phyloP scores from a whole-genome alignment of 2,797 vertebrate genomes.

The Tenualosa thibaudeaui region DNA sequence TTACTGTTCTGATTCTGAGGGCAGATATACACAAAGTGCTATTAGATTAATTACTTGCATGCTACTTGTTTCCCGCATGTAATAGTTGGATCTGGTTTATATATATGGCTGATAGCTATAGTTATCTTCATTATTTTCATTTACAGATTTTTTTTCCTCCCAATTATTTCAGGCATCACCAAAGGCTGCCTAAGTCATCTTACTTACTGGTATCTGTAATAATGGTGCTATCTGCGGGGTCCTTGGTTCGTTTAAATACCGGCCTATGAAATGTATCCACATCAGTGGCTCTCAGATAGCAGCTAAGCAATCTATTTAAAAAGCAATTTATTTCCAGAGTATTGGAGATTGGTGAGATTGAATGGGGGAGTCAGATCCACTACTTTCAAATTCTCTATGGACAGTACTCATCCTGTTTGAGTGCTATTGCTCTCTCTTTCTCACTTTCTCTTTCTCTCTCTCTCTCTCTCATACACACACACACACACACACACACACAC shows the following conservation, averaged over 20 bases:
- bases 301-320: conserved; percentile 78
- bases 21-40: conserved; percentile 53
- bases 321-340: conserved; percentile 74
- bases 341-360: conserved; percentile 72
- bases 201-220: conserved; percentile 61
- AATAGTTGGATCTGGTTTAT: neutral
- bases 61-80: conserved; percentile 37
- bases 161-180: conserved; percentile 58
- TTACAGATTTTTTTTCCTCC: conserved; percentile 25
- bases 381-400: conserved; percentile 63
- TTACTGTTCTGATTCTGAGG: conserved; percentile 43
- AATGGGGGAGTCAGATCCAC: conserved; percentile 67
- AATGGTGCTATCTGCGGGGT: conserved; percentile 62
- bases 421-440: conserved; percentile 52
- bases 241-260: conserved; percentile 69
- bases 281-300: conserved; percentile 68
- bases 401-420: conserved; percentile 55
- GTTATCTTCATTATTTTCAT: conserved; percentile 28
- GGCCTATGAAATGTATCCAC: conserved; percentile 71
- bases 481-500: no score
- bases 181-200: conserved; percentile 51
- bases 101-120: conserved; percentile 25
- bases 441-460: conserved; percentile 55
- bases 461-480: neutral
- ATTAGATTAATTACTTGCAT: conserved; percentile 59